These are phyloP conservation scores for Epinephelus lanceolatus DNA, from an alignment of 2,113 vertebrate species.

Conservation along the genomic window DNA sequence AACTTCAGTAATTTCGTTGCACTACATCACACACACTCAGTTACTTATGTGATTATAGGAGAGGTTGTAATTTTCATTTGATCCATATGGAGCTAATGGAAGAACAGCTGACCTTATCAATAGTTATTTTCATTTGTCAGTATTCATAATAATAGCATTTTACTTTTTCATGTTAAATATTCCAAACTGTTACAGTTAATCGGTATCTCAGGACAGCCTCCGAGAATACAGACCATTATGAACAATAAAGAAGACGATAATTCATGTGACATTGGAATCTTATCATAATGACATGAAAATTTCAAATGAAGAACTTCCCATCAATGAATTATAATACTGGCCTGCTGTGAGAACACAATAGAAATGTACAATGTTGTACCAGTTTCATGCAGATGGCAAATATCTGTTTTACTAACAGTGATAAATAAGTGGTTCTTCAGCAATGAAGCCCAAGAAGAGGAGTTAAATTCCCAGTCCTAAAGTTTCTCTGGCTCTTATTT, in stretches of 20 bases:
- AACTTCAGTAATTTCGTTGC: background rate
- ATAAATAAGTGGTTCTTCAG: slow-evolving; percentile 4
- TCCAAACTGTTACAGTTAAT: background rate
- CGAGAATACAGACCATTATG: background rate
- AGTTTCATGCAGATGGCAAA: too few species aligned
- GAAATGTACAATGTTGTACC: background rate
- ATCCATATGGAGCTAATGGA: background rate
- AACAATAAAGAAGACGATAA: background rate
- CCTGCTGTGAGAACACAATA: background rate
- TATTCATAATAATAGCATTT: slow-evolving; percentile 6
- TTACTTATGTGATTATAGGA: background rate
- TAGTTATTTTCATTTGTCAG: background rate
- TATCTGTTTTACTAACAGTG: background rate
- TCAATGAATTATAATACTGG: background rate
- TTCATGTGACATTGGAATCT: background rate
- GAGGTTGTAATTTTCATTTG: background rate
- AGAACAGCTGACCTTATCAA: too few species aligned
- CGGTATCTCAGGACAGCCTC: background rate
- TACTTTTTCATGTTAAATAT: background rate
- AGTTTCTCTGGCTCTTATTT: slow-evolving; percentile 24
- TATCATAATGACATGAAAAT: background rate
- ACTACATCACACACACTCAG: background rate
- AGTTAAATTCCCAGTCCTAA: slow-evolving; percentile 2
- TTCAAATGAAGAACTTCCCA: background rate
- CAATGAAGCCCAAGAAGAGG: background rate